Evolutionary conservation across 2,797 vertebrate species (phyloP).

Genomic region (Orientallactaga sibirica): DNA sequence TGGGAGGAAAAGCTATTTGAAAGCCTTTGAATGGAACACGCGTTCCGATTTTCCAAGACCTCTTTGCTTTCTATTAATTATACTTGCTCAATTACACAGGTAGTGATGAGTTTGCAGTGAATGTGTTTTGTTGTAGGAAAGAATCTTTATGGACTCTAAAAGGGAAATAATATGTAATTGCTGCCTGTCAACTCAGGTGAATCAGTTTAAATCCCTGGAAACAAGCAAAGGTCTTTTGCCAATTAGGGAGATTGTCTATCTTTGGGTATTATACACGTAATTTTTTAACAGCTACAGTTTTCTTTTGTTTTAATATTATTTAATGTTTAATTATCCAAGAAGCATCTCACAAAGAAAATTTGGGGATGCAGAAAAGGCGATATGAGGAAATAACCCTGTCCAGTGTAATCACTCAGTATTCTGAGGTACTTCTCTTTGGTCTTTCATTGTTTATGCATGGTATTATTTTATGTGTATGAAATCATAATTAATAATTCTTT

Average conservation of each 20-base stretch:
- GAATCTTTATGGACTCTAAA: constrained; percentile 44
- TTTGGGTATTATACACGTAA: neutral
- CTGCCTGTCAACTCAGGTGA: constrained; percentile 31
- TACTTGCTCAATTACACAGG: constrained; percentile 31
- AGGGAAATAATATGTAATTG: constrained; percentile 32
- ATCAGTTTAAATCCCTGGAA: neutral
- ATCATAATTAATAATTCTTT: neutral
- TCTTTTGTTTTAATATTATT: constrained; percentile 42
- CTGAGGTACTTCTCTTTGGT: neutral
- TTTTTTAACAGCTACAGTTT: neutral
- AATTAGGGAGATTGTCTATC: neutral
- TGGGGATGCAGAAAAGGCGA: neutral
- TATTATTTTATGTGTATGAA: neutral
- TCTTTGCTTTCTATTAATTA: constrained; percentile 62
- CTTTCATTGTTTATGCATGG: neutral
- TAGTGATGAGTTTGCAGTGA: neutral
- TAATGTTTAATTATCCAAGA: neutral
- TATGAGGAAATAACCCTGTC: neutral
- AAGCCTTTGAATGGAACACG: constrained; percentile 7
- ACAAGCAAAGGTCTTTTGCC: neutral
- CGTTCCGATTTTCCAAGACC: constrained; percentile 33
- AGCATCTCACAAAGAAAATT: neutral
- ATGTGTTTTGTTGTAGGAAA: neutral
- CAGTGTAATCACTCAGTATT: neutral
- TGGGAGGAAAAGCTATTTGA: neutral